Conservation (phyloP, 2,113 vertebrate genomes). For the Chrysemys picta region DNA sequence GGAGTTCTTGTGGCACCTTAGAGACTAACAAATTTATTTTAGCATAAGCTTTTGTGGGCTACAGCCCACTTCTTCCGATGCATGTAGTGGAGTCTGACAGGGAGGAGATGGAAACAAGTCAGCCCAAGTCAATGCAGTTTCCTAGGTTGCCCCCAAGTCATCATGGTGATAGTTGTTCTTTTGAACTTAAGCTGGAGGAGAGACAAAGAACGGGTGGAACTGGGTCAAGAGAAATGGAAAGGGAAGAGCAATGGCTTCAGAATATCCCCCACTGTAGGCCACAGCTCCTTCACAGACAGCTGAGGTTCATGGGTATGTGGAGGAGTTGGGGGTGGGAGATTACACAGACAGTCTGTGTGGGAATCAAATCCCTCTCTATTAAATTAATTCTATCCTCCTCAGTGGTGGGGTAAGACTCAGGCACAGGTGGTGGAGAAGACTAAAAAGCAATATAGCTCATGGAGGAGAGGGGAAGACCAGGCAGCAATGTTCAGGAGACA, state of each 20-base stretch:
- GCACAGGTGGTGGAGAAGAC: slow-evolving; percentile 2
- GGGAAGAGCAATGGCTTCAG: neutral
- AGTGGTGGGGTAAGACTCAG: neutral
- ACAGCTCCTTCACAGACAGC: neutral
- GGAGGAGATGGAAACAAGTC: slow-evolving; percentile 8
- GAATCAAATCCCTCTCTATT: neutral
- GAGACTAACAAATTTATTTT: too few species aligned
- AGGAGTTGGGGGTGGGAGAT: slow-evolving; percentile 4
- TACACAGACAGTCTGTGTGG: neutral
- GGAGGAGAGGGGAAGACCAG: neutral
- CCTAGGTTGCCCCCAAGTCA: neutral
- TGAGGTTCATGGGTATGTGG: neutral
- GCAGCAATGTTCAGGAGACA: neutral
- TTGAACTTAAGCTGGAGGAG: slow-evolving; percentile 28
- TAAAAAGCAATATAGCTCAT: neutral
- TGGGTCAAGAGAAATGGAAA: slow-evolving; percentile 58
- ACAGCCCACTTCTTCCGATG: too few species aligned
- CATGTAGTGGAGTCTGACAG: neutral
- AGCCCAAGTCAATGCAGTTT: slow-evolving; percentile 1
- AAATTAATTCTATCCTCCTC: neutral
- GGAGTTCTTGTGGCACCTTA: too few species aligned
- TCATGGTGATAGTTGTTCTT: neutral
- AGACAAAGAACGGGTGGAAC: neutral
- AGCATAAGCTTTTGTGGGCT: too few species aligned
- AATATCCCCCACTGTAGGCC: fast-evolving